Percentiles rank a stretch among this genome's conserved stretches.
These are phyloP conservation scores for Clarias gariepinus DNA, from an alignment of 2,113 vertebrate genomes.

Conservation along the genomic window DNA sequence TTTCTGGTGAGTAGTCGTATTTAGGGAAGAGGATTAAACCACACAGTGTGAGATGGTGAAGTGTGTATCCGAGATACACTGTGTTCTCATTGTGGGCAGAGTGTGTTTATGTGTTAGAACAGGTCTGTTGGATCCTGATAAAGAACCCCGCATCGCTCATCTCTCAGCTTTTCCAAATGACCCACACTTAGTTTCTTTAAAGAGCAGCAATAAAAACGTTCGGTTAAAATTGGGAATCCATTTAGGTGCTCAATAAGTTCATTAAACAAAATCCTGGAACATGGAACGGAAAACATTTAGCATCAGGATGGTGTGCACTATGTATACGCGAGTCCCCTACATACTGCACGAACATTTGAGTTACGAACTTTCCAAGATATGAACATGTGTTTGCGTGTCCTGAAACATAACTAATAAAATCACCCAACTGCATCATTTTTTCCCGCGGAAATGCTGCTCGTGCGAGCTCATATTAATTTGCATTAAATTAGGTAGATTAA, in stretches of 20 bases:
- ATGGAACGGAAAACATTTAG: background rate
- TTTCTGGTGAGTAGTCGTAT: slow-evolving; percentile 39
- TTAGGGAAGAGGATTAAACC: slow-evolving; percentile 48
- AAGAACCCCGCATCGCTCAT: slow-evolving; percentile 19
- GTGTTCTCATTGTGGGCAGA: slow-evolving; percentile 20
- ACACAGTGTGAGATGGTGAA: slow-evolving; percentile 40
- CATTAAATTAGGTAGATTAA: too few relatives aligned
- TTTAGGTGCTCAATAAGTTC: background rate
- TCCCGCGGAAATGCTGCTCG: background rate
- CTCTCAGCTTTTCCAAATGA: background rate
- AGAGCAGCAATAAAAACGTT: background rate
- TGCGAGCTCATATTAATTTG: background rate
- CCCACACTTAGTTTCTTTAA: background rate
- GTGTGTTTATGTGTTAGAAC: slow-evolving; percentile 5
- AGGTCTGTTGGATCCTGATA: slow-evolving; percentile 45
- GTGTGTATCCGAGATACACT: slow-evolving; percentile 32
- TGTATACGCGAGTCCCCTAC: too few relatives aligned
- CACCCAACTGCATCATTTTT: background rate
- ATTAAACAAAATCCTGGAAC: background rate
- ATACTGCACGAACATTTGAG: too few relatives aligned
- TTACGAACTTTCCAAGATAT: too few relatives aligned
- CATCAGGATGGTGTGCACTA: background rate
- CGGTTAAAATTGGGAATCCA: background rate
- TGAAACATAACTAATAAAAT: background rate
- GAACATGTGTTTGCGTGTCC: too few relatives aligned